Evolutionary conservation across 2,113 vertebrate genomes (phyloP), one percentile per base, ranked within the genome.

Genomic region (Capra hircus): DNA sequence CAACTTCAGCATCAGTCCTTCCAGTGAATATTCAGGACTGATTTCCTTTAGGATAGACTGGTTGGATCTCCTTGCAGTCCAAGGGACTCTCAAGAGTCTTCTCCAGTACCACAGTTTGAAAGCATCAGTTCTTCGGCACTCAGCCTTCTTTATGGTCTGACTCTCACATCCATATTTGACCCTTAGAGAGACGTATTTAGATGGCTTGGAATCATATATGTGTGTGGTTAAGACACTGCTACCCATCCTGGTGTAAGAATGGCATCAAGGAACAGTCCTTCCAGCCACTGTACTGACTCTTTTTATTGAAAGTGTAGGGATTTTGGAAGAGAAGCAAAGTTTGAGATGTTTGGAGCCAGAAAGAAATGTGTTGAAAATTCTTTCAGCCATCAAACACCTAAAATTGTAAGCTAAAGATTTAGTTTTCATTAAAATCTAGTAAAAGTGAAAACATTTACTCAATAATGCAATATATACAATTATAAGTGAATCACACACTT

Each of bases 381-480:
- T 96, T 84, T 40, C 4, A 40, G 89, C 25, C 86, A 83, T 19
- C 8, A 28, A 55, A 30, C 6, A 19, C 28, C 23, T 77, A 62
- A 50, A 91, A 60, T 25, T 33, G 5, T 45, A 91, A 93, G 74
- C 27, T 86, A 97, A 78, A 87, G 33, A 60, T 48, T 71, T 62
- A 50, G 48, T 57, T 95, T 59, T 84, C 59, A 94, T 95, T 92
- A 94, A 95, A 36, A 62, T 55, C 86, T 36, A 48, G 81, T n/a
- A 40, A 92, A 95, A 50, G 28, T 52, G 21, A 53, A 52, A 91
- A 90, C 55, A 57, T 45, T 48, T 23, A 84, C 82, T 91, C 28
- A 84, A 28, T 80, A 96, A 96, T 57, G 23, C 28, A 48, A 27
- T 50, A 62, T 43, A 59, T 36, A 88, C 0, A 2, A 25, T 57